Conservation (phyloP, 2,113 vertebrate genomes). For the Pygoscelis antarcticus region DNA sequence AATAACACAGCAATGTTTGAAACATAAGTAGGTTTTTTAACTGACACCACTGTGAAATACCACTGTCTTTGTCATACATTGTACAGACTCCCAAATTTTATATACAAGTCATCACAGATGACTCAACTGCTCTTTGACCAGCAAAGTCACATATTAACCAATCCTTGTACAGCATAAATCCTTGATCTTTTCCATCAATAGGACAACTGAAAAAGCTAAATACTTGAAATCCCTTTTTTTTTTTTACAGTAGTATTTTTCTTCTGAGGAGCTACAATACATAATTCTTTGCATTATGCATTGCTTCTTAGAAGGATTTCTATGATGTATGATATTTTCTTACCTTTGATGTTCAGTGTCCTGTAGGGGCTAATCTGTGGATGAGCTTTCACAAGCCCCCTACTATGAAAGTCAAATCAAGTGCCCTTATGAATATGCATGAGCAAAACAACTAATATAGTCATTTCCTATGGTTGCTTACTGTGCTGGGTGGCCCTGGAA, state of each 20-base stretch:
- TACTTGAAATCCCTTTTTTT: neutral
- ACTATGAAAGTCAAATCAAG: conserved; percentile 72
- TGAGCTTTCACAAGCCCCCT: conserved; percentile 68
- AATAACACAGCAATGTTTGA: neutral
- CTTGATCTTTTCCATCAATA: conserved; percentile 23
- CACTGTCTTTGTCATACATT: neutral
- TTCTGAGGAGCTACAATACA: neutral
- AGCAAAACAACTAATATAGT: conserved; percentile 53
- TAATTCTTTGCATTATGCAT: neutral
- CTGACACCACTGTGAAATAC: neutral
- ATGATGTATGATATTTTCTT: neutral
- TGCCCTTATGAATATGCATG: conserved; percentile 77
- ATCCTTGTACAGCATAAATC: neutral
- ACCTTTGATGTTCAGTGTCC: conserved; percentile 64
- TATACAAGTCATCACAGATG: neutral
- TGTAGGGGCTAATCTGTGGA: conserved; percentile 64
- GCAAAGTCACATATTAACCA: neutral
- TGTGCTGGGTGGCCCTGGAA: conserved; percentile 76
- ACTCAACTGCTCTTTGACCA: neutral
- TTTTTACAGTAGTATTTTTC: neutral
- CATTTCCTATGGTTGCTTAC: conserved; percentile 74
- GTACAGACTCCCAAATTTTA: neutral
- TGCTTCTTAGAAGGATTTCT: neutral
- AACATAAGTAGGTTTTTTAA: neutral
- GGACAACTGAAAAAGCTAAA: neutral